A percentile compares a stretch with the other conserved stretches of the same genome.
Evolutionary conservation across 2,113 vertebrate genomes (phyloP).

Genomic region (Lutjanus erythropterus): DNA sequence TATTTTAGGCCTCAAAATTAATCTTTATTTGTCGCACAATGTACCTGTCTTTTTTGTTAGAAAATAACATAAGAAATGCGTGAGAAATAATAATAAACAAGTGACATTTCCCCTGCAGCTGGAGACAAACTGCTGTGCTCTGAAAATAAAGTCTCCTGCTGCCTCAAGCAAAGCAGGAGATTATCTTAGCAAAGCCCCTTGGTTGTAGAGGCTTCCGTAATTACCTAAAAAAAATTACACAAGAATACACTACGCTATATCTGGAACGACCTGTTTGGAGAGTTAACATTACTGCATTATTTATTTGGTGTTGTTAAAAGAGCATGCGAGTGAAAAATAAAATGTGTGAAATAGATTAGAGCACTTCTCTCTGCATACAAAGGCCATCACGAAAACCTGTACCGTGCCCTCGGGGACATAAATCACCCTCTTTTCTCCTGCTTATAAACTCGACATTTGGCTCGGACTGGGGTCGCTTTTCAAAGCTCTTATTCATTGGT

Average conservation of each 20-base stretch:
- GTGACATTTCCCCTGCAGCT: slow-evolving; percentile 49
- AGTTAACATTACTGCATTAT: slow-evolving; percentile 61
- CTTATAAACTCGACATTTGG: slow-evolving; percentile 47
- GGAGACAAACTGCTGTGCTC: slow-evolving; percentile 65
- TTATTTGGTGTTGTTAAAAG: slow-evolving; percentile 40
- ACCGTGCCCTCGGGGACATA: slow-evolving; percentile 52
- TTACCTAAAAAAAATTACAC: slow-evolving; percentile 67
- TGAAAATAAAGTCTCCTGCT: slow-evolving; percentile 65
- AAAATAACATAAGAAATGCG: slow-evolving; percentile 43
- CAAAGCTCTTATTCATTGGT: slow-evolving; percentile 42
- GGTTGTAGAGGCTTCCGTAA: slow-evolving; percentile 66
- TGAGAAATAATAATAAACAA: slow-evolving; percentile 59
- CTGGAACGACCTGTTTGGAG: slow-evolving; percentile 63
- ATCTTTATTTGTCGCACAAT: slow-evolving; percentile 31
- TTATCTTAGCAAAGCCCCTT: slow-evolving; percentile 73
- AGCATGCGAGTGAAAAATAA: slow-evolving; percentile 40
- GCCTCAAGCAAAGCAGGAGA: slow-evolving; percentile 74
- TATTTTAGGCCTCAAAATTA: neutral
- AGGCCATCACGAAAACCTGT: slow-evolving; percentile 49
- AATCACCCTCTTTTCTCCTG: slow-evolving; percentile 20
- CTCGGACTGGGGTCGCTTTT: slow-evolving; percentile 36
- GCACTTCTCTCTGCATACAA: slow-evolving; percentile 44
- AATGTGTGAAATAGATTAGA: slow-evolving; percentile 54
- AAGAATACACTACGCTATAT: slow-evolving; percentile 48
- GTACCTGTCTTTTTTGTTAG: neutral